Evolutionary conservation across 2,797 vertebrate genomes (phyloP).

Genomic region (Trichosurus vulpecula): DNA sequence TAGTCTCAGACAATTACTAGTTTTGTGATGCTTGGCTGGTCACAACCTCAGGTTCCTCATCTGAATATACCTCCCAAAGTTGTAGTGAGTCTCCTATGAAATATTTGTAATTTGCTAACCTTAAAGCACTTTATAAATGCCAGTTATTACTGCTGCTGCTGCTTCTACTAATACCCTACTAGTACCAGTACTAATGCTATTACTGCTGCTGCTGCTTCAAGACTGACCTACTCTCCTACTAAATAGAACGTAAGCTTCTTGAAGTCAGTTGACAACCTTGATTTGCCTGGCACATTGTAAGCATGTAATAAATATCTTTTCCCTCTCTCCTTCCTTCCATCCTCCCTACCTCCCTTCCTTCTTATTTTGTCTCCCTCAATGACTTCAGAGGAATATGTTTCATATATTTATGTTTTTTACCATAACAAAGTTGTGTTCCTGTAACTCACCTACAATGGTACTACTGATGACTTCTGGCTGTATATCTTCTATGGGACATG

Average conservation of each 20-base stretch:
- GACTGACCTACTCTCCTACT: not conserved
- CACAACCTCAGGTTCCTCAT: not conserved
- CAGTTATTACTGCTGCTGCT: not conserved
- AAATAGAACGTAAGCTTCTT: not conserved
- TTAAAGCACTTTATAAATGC: not conserved
- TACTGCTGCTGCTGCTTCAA: not conserved
- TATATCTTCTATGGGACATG: too few species aligned
- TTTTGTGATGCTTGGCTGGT: not conserved
- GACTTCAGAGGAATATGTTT: not conserved
- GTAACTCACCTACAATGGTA: too few species aligned
- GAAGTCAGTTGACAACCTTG: not conserved
- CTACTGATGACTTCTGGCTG: too few species aligned
- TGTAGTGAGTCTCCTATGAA: not conserved
- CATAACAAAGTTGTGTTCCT: too few species aligned
- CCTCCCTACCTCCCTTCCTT: not conserved
- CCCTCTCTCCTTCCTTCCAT: too few species aligned
- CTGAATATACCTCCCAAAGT: not conserved
- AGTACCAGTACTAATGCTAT: not conserved
- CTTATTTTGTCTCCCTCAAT: not conserved
- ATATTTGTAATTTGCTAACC: not conserved
- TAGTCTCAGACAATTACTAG: not conserved
- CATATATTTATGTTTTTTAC: too few species aligned
- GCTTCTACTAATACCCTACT: not conserved
- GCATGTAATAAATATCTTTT: not conserved
- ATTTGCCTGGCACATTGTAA: not conserved